Evolutionary conservation across 2,888 invertebrate genomes (phyloP), one percentile per base, ranked within the genome.

Genomic region (Macaria liturata): DNA sequence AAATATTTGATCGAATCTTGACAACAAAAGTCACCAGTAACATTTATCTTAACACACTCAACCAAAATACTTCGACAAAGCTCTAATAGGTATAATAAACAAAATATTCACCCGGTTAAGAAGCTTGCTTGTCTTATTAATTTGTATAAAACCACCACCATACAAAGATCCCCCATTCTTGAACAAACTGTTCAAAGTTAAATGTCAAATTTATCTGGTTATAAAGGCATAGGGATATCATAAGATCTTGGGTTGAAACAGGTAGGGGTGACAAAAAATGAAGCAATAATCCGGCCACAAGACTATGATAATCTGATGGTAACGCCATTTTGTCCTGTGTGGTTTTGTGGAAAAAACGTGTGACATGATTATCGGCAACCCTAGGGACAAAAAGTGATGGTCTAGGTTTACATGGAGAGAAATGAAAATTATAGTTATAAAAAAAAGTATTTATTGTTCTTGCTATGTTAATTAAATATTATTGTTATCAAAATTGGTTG

Each of bases 241-340:
- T 78, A 74, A 78, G 77, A 86, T 86, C 84, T 86, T 67, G 80
- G 80, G 75, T 64, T 69, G 72, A 84, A 81, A 87, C 91, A 90
- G 91, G 91, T 91, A 91, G 88, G 85, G 75, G 78, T 80, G 73
- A 77, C 65, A 74, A 89, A 91, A 91, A 91, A 86, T 85, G 75
- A 88, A 89, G 91, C 84, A 88, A 91, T 91, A 91, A 90, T 91
- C 89, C 86, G 70, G 84, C 89, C 88, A 83, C 90, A 90, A 83
- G 81, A 66, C 83, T 83, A 80, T 84, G 87, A 85, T 91, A 91
- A 91, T 91, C 91, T 90, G 91, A 91, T 89, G 82, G 91, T 88
- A 88, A 91, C 91, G 90, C 91, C 83, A 89, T 90, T 91, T 90
- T 91, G 91, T 90, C 84, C 85, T 90, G 91, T 91, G 91, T 91